phyloP scores from a whole-genome alignment of 2,797 vertebrate species.

The Alfaro cultratus region DNA sequence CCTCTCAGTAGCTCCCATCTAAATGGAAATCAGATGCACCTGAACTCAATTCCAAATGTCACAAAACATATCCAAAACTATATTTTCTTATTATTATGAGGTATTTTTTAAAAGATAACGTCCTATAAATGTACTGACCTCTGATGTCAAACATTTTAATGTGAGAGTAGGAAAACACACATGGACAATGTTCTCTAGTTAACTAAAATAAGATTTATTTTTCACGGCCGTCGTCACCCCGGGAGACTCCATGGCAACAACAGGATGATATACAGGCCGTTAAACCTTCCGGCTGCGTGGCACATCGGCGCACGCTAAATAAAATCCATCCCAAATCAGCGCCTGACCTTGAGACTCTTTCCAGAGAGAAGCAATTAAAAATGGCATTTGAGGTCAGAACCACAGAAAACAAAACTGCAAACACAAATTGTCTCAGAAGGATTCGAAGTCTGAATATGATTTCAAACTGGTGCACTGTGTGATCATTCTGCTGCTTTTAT shows the following conservation, averaged over 20 bases:
- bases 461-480: not conserved
- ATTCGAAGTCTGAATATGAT: not conserved
- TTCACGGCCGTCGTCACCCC: slow-evolving; percentile 79
- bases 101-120: not conserved
- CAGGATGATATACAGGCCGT: slow-evolving; percentile 77
- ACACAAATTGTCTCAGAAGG: not conserved
- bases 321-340: slow-evolving; percentile 35
- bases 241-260: slow-evolving; percentile 94
- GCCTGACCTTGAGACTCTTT: slow-evolving; percentile 27
- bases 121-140: not conserved
- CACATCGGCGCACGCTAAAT: slow-evolving; percentile 30
- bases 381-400: not conserved
- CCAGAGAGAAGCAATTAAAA: slow-evolving; percentile 12
- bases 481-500: slow-evolving; percentile 23
- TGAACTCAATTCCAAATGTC: not conserved
- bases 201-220: slow-evolving; percentile 76
- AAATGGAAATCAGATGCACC: not conserved
- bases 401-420: not conserved
- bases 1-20: not conserved
- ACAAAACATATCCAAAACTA: not conserved
- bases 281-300: slow-evolving; percentile 58
- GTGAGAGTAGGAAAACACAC: not conserved
- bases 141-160: not conserved
- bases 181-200: slow-evolving; percentile 81
- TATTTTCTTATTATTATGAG: not conserved